These are phyloP conservation scores for Austrolebias charrua DNA, from an alignment of 2,797 vertebrate genomes.

Conservation along the genomic window DNA sequence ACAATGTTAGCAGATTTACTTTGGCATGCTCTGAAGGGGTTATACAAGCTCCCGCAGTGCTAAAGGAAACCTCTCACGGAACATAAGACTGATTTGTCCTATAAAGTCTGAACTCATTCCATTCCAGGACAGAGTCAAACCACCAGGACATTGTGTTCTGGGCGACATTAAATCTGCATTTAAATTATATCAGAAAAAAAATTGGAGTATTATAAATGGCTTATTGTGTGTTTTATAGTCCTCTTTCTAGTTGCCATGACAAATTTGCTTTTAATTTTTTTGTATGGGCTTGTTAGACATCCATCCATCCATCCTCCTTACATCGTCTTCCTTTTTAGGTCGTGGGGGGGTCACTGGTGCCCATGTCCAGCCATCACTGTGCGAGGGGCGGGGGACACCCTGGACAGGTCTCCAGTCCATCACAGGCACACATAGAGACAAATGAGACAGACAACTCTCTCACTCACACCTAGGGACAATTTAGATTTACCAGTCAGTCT, in stretches of 20 bases:
- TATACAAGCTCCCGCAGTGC: constrained; percentile 33
- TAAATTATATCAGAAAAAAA: constrained; percentile 33
- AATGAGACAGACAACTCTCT: too few relatives aligned
- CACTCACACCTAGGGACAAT: too few relatives aligned
- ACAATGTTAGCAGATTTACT: constrained; percentile 19
- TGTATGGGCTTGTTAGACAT: too few relatives aligned
- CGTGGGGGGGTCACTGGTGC: too few relatives aligned
- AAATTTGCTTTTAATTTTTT: neutral
- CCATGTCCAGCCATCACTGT: too few relatives aligned
- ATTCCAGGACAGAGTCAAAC: constrained; percentile 47
- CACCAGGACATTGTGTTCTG: constrained; percentile 68
- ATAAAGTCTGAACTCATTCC: constrained; percentile 49
- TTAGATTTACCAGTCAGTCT: too few relatives aligned
- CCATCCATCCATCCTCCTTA: too few relatives aligned
- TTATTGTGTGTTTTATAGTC: neutral
- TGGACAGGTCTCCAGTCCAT: too few relatives aligned
- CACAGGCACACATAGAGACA: too few relatives aligned
- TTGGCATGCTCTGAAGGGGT: constrained; percentile 45
- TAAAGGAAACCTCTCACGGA: constrained; percentile 23
- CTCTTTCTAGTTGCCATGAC: neutral
- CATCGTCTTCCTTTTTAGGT: too few relatives aligned
- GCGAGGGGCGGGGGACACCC: too few relatives aligned
- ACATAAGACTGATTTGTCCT: constrained; percentile 29
- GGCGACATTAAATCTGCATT: constrained; percentile 24
- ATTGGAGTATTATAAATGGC: constrained; percentile 11